Conservation (phyloP, 2,888 invertebrate species). For the Rhabditophanes sp. region DNA sequence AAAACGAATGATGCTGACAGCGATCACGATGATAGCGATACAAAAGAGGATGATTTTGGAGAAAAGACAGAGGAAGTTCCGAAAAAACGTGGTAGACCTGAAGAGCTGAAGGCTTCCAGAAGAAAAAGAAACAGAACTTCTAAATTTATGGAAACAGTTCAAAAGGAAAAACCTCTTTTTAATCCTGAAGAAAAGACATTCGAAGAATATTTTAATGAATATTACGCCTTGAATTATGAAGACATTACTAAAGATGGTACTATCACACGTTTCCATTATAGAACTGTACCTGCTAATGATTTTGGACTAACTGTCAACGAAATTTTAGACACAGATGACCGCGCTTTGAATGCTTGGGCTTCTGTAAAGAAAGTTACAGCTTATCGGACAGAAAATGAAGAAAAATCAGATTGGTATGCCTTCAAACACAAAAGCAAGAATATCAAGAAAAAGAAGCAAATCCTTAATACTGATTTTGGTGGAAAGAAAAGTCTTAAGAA, state of each 20-base stretch:
- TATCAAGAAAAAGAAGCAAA: conserved; percentile 59
- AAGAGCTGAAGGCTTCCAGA: conserved; percentile 13
- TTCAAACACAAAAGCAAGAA: conserved; percentile 63
- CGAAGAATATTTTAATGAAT: conserved; percentile 76
- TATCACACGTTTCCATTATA: conserved; percentile 63
- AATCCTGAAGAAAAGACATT: conserved; percentile 64
- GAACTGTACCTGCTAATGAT: conserved; percentile 66
- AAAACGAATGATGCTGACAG: conserved; percentile 2
- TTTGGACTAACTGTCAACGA: conserved; percentile 79
- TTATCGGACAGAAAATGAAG: conserved; percentile 56
- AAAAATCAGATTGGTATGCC: conserved; percentile 61
- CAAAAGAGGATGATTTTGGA: conserved; percentile 14
- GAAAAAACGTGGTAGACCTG: conserved; percentile 32
- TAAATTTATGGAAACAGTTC: conserved; percentile 60
- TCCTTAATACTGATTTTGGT: conserved; percentile 48
- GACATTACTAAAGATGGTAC: conserved; percentile 60
- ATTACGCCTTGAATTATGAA: conserved; percentile 82
- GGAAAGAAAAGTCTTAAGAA: conserved; percentile 4
- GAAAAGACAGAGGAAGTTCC: conserved; percentile 11
- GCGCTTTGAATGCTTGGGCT: conserved; percentile 84
- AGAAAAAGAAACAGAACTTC: conserved; percentile 48
- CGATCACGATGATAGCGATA: conserved; percentile 18
- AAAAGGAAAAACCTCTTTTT: conserved; percentile 65
- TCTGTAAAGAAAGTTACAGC: conserved; percentile 60
- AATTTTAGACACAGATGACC: conserved; percentile 78